Evolutionary conservation across 2,888 invertebrate species (phyloP), one percentile per base, ranked within the genome.

Genomic region (Macrosoma leucophasiata): DNA sequence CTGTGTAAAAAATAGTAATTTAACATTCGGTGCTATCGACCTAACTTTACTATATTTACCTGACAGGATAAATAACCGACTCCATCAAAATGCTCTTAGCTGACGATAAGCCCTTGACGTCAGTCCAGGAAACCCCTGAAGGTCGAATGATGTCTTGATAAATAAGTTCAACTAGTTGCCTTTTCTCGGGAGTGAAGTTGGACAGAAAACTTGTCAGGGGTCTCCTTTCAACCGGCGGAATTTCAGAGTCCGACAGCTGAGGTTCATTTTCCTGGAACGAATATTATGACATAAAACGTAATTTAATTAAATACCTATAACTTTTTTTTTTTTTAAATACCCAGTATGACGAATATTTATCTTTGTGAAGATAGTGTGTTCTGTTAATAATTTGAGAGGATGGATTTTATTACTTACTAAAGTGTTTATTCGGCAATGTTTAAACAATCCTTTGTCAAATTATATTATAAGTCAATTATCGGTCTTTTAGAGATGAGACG

Each of bases 11-110:
- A 8, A 17, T 13, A 33, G 26, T 12, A 21, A 17, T n/a, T 14
- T 22, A 3, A 17, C 17, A 15, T 15, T 6, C 13, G 7, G 14
- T 18, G 3, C 4, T 10, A 11, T 18, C 7, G 13, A 18, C 13
- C 2, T 12, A 15, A n/a, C n/a, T 25, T 9, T 6, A 11, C 11
- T 14, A 29, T 17, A 29, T 47, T 43, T 39, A 81, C 81, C 72
- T 68, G 1, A 90, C 77, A 4, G 94, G 94, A 60, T 94, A 94
- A 3, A 96, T 87, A 0, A 95, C 91, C 0, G 96, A 92, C 74
- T 97, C 96, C 81, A 94, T 93, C 9, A 97, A 79, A 36, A 92
- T 68, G 52, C 87, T 86, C 61, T 95, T 93, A 5, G 94, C 91
- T 6, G 87, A 75, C 2, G 88, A 86, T 50, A 96, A 81, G 3